A percentile compares a stretch with the other conserved stretches of the same genome.
phyloP scores from a whole-genome alignment of 2,797 vertebrate genomes.

The Alca torda region DNA sequence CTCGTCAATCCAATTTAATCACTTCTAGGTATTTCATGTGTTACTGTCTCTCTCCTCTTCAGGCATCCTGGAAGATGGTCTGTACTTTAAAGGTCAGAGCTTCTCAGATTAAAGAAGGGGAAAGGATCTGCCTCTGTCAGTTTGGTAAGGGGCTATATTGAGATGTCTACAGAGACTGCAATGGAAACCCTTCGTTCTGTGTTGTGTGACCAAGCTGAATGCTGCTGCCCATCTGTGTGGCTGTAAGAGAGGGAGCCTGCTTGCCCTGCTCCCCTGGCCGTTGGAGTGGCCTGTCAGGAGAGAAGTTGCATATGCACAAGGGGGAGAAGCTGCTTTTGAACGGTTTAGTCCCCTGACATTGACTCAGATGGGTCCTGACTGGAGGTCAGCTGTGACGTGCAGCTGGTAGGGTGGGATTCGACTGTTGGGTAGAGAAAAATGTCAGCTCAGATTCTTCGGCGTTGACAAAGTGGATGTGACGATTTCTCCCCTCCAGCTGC shows the following conservation, averaged over 20 bases:
- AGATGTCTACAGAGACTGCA: neutral
- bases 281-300: neutral
- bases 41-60: conserved; percentile 23
- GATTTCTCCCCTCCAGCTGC: conserved; percentile 45
- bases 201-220: neutral
- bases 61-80: neutral
- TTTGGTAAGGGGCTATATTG: neutral
- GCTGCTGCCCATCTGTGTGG: neutral
- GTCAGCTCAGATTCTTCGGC: conserved; percentile 18
- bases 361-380: conserved; percentile 31
- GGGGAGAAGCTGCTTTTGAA: conserved; percentile 4
- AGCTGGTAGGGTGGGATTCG: conserved; percentile 58
- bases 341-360: neutral
- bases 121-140: neutral
- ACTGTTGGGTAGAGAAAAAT: conserved; percentile 46
- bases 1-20: conserved; percentile 38
- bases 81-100: conserved; percentile 46
- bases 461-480: conserved; percentile 10
- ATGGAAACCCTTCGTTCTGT: neutral
- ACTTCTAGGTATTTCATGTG: conserved; percentile 26
- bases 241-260: neutral
- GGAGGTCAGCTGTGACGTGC: conserved; percentile 57
- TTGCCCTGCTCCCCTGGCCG: neutral
- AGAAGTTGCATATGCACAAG: neutral
- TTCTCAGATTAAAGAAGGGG: conserved; percentile 12